Evolutionary conservation across 2,797 vertebrate species (phyloP).

Genomic region (Chelidonichthys spinosus): DNA sequence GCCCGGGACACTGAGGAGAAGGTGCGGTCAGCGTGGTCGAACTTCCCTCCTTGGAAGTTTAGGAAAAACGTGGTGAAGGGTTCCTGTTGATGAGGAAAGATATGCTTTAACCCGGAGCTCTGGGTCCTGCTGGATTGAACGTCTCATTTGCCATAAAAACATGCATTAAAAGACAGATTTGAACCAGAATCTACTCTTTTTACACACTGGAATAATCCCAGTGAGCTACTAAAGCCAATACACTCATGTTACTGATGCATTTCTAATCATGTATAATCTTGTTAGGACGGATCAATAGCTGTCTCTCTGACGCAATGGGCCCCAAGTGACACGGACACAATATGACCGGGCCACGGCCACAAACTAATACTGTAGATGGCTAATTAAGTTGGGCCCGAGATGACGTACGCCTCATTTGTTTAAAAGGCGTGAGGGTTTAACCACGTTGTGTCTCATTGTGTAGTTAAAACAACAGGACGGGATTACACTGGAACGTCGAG

Average conservation of each 20-base stretch:
- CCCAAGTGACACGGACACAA: constrained; percentile 71
- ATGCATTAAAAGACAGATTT: constrained; percentile 23
- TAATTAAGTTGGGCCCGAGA: constrained; percentile 64
- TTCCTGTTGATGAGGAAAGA: constrained; percentile 83
- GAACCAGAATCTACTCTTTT: constrained; percentile 11
- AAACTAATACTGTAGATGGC: constrained; percentile 60
- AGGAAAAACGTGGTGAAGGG: constrained; percentile 98
- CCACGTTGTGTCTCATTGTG: constrained; percentile 5
- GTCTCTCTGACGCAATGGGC: constrained; percentile 66
- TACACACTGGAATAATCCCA: constrained; percentile 48
- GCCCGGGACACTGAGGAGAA: constrained; percentile 96
- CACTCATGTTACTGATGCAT: constrained; percentile 66
- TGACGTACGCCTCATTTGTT: constrained; percentile 33
- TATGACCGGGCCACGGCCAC: constrained; percentile 56
- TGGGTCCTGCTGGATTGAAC: not conserved
- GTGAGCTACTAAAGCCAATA: constrained; percentile 64
- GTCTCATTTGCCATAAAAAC: not conserved
- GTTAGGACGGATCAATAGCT: constrained; percentile 79
- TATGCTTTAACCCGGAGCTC: not conserved
- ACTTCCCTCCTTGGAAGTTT: constrained; percentile 98
- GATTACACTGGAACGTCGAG: constrained; percentile 24
- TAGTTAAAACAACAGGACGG: constrained; percentile 23
- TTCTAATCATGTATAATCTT: constrained; percentile 84
- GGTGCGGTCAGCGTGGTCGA: constrained; percentile 96
- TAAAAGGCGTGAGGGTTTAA: constrained; percentile 26